phyloP scores from a whole-genome alignment of 2,888 invertebrate species.

The Conomelus anceps region DNA sequence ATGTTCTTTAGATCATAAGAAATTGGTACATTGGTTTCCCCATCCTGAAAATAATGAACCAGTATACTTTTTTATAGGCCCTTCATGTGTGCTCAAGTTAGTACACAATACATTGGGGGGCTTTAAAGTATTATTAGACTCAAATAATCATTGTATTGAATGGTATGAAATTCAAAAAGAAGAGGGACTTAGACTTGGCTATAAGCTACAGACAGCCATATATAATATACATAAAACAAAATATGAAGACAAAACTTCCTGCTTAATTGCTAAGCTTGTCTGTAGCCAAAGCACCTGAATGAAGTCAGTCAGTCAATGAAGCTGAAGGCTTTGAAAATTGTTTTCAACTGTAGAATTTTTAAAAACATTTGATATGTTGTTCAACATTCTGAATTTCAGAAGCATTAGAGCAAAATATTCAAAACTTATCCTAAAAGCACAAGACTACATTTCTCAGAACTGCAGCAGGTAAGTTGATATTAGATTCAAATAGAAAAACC shows the following conservation, averaged over 20 bases:
- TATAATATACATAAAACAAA: conserved; percentile 29
- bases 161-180: conserved; percentile 33
- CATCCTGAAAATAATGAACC: conserved; percentile 16
- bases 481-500: conserved; percentile 7
- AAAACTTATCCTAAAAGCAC: conserved; percentile 6
- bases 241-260: conserved; percentile 33
- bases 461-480: neutral
- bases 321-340: conserved; percentile 28
- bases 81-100: conserved; percentile 36
- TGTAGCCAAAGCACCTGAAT: conserved; percentile 27
- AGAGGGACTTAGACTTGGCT: conserved; percentile 33
- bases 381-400: conserved; percentile 21
- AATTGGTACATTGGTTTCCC: conserved; percentile 21
- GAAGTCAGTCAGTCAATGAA: conserved; percentile 18
- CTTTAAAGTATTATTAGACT: conserved; percentile 26
- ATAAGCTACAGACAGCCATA: conserved; percentile 30
- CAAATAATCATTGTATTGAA: conserved; percentile 23
- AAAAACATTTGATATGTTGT: conserved; percentile 17
- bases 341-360: conserved; percentile 24
- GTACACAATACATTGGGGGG: conserved; percentile 35
- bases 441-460: conserved; percentile 13
- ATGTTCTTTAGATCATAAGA: conserved; percentile 8
- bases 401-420: conserved; percentile 19
- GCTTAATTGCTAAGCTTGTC: conserved; percentile 28
- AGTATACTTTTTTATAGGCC: conserved; percentile 23